Base-by-base conservation (phyloP, 2,797 vertebrate species). In the Allobates femoralis region DNA sequence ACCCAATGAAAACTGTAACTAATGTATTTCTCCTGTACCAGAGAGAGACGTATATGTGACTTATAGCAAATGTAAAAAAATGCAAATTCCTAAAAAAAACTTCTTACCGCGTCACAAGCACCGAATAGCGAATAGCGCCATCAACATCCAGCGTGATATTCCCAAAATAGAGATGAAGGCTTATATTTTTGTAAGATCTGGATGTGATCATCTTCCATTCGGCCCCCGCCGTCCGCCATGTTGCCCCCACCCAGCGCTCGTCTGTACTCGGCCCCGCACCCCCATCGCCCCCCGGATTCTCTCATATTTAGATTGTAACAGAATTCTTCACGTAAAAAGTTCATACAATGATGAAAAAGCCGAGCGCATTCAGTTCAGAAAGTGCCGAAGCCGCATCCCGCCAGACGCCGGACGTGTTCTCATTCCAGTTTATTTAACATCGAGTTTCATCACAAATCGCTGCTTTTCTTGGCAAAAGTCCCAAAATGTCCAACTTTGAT, bases 401-500 rank as follows among this genome's bases (percentile, higher is more conserved):
- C 21, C 16, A 26, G 41, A 74, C 71, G 71, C 71, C 19, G 71
- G 37, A 74, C 71, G 71, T 50, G 41, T 46, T 16, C 12, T n/a
- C 8, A 74, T 50, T 50, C 1, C 37, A 74, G 71, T 74, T 74
- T 74, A 74, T 50, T 46, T 74, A 74, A 74, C 71, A 74, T 74
- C 41, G 10, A 26, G 23, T 46, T 74, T 74, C 74, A 74, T 74
- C 71, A 23, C 62, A 81, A 67, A 51, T 67, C 1, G 62, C 60
- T 81, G 79, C 64, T 81, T 50, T 62, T 53, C 46, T 81, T 66
- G 62, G 79, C 60, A 23, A 53, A n/a, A 51, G 16, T 28, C n/a
- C n/a, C 34, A 37, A 46, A 67, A 81, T 26, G 6, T 60, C 32
- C 30, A 26, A 60, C 56, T 81, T 81, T 81, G 37, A 81, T 81